These are phyloP conservation scores for Ormyrus nitidulus DNA, from an alignment of 2,888 invertebrate genomes.

Conservation along the genomic window DNA sequence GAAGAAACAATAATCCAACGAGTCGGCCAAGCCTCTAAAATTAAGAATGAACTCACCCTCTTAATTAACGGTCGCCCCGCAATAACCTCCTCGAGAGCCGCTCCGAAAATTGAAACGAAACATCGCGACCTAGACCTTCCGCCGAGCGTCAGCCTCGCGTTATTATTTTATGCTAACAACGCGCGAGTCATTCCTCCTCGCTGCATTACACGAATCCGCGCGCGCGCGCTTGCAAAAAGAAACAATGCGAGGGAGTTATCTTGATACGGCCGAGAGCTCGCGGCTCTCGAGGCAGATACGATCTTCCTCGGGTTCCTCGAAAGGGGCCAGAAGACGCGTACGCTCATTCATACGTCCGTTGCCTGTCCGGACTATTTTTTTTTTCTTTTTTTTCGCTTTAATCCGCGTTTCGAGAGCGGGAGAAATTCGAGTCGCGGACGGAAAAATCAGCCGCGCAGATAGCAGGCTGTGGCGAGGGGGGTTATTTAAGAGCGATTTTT, in stretches of 20 bases:
- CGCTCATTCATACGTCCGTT: slow-evolving; percentile 43
- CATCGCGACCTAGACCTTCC: not conserved
- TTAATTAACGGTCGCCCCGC: no score
- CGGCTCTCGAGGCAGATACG: slow-evolving; percentile 26
- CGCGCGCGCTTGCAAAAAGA: not conserved
- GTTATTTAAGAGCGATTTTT: no score
- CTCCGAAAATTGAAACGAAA: no score
- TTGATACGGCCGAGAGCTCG: slow-evolving; percentile 13
- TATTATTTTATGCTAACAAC: slow-evolving; percentile 26
- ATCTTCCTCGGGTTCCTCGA: slow-evolving; percentile 5
- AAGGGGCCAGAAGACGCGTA: not conserved
- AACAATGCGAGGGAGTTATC: slow-evolving; percentile 40
- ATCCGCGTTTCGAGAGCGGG: not conserved
- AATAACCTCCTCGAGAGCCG: no score
- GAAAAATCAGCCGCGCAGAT: no score
- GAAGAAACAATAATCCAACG: no score
- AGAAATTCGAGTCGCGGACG: no score
- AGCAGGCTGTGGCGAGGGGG: no score
- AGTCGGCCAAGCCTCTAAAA: no score
- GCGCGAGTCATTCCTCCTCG: not conserved
- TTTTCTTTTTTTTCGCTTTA: not conserved
- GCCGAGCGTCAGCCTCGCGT: not conserved
- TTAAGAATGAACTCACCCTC: no score
- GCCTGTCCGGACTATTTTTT: slow-evolving; percentile 21
- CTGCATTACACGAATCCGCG: slow-evolving; percentile 1